Base-by-base conservation (phyloP, 2,888 invertebrate species). In the Cephus runcator region DNA sequence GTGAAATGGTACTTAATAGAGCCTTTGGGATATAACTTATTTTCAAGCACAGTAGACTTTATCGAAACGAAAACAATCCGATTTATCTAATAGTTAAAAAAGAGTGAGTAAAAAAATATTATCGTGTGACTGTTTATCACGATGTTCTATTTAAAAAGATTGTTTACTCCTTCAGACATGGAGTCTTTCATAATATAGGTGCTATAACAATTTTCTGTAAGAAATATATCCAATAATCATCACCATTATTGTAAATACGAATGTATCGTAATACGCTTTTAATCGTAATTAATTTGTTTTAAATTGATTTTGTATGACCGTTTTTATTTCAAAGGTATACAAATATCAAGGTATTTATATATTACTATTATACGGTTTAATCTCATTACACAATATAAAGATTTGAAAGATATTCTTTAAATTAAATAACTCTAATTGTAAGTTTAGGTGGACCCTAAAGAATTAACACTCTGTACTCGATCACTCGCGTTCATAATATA, bases 351-450 rank as follows among this genome's bases (percentile, higher is more conserved):
- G 9, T 69, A 33, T 36, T 69, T 23, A 69, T 69, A 36, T 76
- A 69, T 76, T 30, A n/a, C 40, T 71, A 36, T 69, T 36, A 36
- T 56, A 56, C 9, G 71, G 31, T 71, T 71, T 71, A 71, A 71
- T 71, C 30, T 71, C 71, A 71, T 71, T 34, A 71, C 34, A 23
- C 34, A 30, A 71, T 71, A 56, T 56, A 23, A 56, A 56, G 23
- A 23, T 0, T 56, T 23, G 23, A 56, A 56, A 56, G 56, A 56
- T 56, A 23, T 56, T 56, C 15, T 56, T 56, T 56, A 56, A 56
- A 9, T 56, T 56, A 56, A 23, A 23, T 56, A 56, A 56, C 23
- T 23, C 23, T 56, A 4, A 33, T 33, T 33, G 33, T 33, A 56
- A 56, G 6, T 23, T 23, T 23, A 56, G 56, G 23, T 56, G 56